phyloP scores from a whole-genome alignment of 2,797 vertebrate species.

The Prionace glauca region DNA sequence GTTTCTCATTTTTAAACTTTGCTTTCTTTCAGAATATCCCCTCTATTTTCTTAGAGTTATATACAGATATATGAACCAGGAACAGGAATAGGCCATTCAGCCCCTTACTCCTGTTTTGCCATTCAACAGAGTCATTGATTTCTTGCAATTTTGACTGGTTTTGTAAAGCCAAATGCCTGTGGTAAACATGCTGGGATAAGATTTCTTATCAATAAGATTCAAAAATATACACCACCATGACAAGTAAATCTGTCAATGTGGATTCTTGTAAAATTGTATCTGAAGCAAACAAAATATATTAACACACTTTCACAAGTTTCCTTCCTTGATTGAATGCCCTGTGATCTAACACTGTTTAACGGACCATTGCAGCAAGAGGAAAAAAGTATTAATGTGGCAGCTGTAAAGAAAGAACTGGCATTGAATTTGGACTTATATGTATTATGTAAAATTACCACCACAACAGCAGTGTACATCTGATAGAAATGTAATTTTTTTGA shows the following conservation, averaged over 20 bases:
- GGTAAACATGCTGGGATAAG: neutral
- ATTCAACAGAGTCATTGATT: neutral
- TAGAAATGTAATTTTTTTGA: neutral
- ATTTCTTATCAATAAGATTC: neutral
- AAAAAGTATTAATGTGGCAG: neutral
- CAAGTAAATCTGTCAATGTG: neutral
- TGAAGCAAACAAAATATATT: neutral
- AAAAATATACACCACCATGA: neutral
- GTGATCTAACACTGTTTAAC: neutral
- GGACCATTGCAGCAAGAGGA: neutral
- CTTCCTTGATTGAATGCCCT: neutral
- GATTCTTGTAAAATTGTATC: neutral
- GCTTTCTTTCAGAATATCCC: neutral
- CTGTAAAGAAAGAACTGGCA: neutral
- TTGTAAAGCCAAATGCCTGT: neutral
- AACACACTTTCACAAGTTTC: neutral
- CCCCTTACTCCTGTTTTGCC: no score
- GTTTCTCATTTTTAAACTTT: neutral
- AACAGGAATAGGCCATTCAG: no score
- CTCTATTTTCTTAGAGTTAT: neutral
- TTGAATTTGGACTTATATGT: neutral
- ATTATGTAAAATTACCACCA: neutral
- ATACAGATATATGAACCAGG: no score
- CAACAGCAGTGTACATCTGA: neutral
- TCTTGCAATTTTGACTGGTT: neutral